phyloP scores from a whole-genome alignment of 2,113 vertebrate species.

The Menidia beryllina region DNA sequence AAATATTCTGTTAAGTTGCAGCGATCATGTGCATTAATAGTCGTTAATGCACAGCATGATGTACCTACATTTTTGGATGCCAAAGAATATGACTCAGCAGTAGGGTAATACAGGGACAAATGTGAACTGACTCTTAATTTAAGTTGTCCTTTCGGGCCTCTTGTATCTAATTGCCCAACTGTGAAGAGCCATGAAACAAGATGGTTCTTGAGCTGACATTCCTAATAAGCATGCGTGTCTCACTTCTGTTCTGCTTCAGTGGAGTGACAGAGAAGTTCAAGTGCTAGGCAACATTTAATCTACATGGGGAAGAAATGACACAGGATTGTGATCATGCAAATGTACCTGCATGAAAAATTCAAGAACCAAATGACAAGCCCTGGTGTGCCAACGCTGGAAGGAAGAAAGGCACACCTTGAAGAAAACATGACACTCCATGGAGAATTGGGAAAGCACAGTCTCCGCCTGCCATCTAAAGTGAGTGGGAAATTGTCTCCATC shows the following conservation, averaged over 20 bases:
- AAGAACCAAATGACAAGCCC: conserved; percentile 76
- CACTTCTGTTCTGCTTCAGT: conserved; percentile 63
- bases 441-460: conserved; percentile 76
- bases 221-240: conserved; percentile 61
- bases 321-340: conserved; percentile 76
- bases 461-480: conserved; percentile 81
- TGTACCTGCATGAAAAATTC: conserved; percentile 75
- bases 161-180: conserved; percentile 55
- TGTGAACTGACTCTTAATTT: conserved; percentile 31
- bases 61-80: background rate
- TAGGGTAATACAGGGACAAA: conserved; percentile 19
- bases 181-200: conserved; percentile 64
- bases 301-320: conserved; percentile 59
- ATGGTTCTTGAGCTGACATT: conserved; percentile 67
- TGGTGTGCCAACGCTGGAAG: conserved; percentile 58
- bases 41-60: no score
- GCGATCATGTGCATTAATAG: background rate
- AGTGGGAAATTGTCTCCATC: conserved; percentile 76
- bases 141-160: conserved; percentile 36
- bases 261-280: conserved; percentile 56
- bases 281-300: conserved; percentile 57
- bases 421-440: conserved; percentile 69
- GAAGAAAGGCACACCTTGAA: conserved; percentile 60
- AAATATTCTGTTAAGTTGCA: background rate
- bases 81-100: conserved; percentile 14